Base-by-base conservation (phyloP, 2,797 vertebrate genomes). In the Craterocephalus amniculus region DNA sequence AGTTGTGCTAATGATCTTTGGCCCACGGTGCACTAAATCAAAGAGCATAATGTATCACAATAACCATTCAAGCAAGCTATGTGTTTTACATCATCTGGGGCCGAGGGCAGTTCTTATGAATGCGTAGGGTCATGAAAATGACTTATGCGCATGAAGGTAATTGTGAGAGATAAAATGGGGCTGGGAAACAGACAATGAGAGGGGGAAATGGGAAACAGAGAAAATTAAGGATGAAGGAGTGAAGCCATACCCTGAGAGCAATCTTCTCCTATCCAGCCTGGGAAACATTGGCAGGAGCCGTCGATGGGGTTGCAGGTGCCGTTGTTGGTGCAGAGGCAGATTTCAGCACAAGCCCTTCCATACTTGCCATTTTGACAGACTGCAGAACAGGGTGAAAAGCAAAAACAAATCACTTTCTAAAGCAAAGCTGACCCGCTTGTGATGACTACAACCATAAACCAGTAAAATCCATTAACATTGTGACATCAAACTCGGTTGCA, bases 271-370 rank as follows among this genome's bases (percentile, higher is more conserved):
- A 97, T 97, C 98, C 98, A 99, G 48, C 98, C 98, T 0, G 98
- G 96, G 63, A 96, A 96, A 52, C 98, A 99, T 69, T 99, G 98
- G 83, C 98, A 99, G 2, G 97, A 96, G 24, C 98, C 98, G 2
- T 99, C 98, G 0, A 96, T 96, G 45, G 97, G 97, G 72, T 96
- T 99, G 91, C 98, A 99, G 54, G 98, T 99, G 65, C 97, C 96
- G 0, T 99, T 99, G 94, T 99, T 98, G 22, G 96, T 96, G 89
- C 98, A 99, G 83, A 93, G 87, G 45, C 98, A 99, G 74, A 94
- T 85, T 87, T 97, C 95, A 0, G 91, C 89, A 43, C 98, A 99
- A 79, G 93, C 92, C 86, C 96, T 95, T 32, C 98, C 98, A 0
- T 94, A 99, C 72, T 87, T 95, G 72, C 97, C 97, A 35, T 95